Conservation (phyloP, 2,797 vertebrate species). For the Glossophaga mutica region DNA sequence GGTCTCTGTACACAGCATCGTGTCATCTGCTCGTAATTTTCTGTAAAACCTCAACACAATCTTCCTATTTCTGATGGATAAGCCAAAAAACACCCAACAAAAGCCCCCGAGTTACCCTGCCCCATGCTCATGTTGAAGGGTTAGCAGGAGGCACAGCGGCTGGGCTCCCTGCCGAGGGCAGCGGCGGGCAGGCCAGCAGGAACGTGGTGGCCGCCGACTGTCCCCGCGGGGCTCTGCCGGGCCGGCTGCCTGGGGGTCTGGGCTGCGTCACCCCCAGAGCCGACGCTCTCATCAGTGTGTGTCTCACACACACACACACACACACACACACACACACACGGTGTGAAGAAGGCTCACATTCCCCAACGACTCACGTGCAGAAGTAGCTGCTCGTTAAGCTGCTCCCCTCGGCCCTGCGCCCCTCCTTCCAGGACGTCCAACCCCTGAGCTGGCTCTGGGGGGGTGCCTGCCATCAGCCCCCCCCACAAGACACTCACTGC, state of each 20-base stretch:
- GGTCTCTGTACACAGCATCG: too few relatives aligned
- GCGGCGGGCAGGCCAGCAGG: neutral
- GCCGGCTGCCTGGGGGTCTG: neutral
- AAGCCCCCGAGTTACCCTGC: neutral
- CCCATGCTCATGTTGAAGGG: neutral
- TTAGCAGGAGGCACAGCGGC: too few relatives aligned
- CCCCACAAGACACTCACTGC: neutral
- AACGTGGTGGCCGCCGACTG: neutral
- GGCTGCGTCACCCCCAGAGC: neutral
- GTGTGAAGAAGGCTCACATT: neutral
- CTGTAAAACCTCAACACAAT: neutral
- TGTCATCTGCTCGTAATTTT: neutral
- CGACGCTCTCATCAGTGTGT: neutral
- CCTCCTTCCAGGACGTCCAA: neutral
- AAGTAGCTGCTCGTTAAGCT: neutral
- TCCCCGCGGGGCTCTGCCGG: neutral
- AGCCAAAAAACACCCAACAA: neutral
- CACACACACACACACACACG: neutral
- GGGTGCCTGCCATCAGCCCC: neutral
- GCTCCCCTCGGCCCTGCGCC: accelerated
- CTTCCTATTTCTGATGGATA: neutral
- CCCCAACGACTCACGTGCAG: neutral
- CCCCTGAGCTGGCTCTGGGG: neutral
- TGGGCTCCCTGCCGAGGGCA: accelerated
- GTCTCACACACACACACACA: neutral